phyloP scores from a whole-genome alignment of 1,140 invertebrate species.

The Drosophila repletoides region DNA sequence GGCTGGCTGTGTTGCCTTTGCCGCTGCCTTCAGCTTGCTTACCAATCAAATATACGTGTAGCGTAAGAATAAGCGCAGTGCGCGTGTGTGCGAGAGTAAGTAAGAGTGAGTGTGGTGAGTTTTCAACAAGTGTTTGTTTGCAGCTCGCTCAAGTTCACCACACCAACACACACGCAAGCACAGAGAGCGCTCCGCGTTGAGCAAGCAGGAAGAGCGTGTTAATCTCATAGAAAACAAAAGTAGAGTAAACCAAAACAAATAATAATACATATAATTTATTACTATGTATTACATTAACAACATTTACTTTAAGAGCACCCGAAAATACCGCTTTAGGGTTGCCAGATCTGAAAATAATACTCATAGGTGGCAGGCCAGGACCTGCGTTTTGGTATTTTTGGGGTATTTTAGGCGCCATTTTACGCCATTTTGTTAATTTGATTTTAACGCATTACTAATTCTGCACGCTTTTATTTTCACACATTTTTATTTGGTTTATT shows the following conservation, averaged over 20 bases:
- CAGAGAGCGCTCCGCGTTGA: slow-evolving; percentile 23
- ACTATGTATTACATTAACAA: neutral
- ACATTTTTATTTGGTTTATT: neutral
- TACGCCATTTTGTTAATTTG: slow-evolving; percentile 24
- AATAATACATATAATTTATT: neutral
- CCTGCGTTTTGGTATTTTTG: slow-evolving; percentile 6
- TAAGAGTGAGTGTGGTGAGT: slow-evolving; percentile 62
- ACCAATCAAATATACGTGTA: slow-evolving; percentile 35
- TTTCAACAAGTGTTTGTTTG: slow-evolving; percentile 68
- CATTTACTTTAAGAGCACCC: no score
- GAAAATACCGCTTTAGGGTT: neutral
- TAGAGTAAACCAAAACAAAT: slow-evolving; percentile 5
- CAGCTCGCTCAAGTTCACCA: slow-evolving; percentile 34
- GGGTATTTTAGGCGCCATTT: slow-evolving; percentile 4
- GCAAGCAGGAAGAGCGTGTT: neutral
- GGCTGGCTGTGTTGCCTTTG: no score
- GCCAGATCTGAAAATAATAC: neutral
- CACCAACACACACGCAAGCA: slow-evolving; percentile 1
- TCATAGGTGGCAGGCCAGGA: neutral
- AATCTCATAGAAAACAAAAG: slow-evolving; percentile 8
- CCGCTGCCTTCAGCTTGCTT: slow-evolving; percentile 45
- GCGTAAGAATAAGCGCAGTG: slow-evolving; percentile 38
- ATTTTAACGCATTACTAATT: slow-evolving; percentile 18
- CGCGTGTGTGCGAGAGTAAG: slow-evolving; percentile 28
- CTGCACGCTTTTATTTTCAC: neutral